A percentile compares a stretch with the other conserved stretches of the same genome.
phyloP scores from a whole-genome alignment of 30 jellyfish, hydroid and myxozoan genomes.

The Chrysaora quinquecirrha region DNA sequence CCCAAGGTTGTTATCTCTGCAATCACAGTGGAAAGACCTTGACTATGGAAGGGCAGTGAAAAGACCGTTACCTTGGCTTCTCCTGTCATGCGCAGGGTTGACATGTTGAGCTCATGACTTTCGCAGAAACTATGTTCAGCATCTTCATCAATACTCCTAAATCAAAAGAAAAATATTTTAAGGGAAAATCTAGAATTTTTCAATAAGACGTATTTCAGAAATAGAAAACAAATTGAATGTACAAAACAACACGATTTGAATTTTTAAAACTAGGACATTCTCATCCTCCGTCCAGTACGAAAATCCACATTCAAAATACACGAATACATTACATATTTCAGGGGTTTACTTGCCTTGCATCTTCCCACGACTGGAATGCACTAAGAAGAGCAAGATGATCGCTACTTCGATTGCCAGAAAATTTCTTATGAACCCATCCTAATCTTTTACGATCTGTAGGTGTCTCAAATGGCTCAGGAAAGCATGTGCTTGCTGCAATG shows the following conservation, averaged over 20 bases:
- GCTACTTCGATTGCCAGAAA: slow-evolving; percentile 95
- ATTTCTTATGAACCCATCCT: slow-evolving; percentile 98
- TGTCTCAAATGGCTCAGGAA: slow-evolving; percentile 96
- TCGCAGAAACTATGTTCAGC: slow-evolving; percentile 79
- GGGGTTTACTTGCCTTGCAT: slow-evolving; percentile 89
- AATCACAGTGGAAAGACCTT: too few relatives aligned
- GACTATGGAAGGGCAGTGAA: too few relatives aligned
- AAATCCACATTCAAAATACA: too few relatives aligned
- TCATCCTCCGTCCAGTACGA: too few relatives aligned
- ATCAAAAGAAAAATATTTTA: background rate
- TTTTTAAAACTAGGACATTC: too few relatives aligned
- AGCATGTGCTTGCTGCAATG: slow-evolving; percentile 96
- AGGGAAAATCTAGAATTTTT: too few relatives aligned
- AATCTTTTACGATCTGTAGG: slow-evolving; percentile 83
- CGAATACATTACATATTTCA: too few relatives aligned
- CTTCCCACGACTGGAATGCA: slow-evolving; percentile 98
- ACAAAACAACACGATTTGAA: too few relatives aligned
- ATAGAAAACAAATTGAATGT: too few relatives aligned
- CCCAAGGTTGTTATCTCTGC: too few relatives aligned
- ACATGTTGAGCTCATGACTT: slow-evolving; percentile 77
- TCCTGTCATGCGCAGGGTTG: slow-evolving; percentile 92
- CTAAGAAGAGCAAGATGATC: slow-evolving; percentile 95
- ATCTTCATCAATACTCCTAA: slow-evolving; percentile 65
- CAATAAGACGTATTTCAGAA: too few relatives aligned
- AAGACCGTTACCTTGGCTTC: slow-evolving; percentile 96